A percentile compares a stretch with the other conserved stretches of the same genome.
Evolutionary conservation across 53 echinoderm and acorn worm species (phyloP).

Genomic region (Arbacia lixula): DNA sequence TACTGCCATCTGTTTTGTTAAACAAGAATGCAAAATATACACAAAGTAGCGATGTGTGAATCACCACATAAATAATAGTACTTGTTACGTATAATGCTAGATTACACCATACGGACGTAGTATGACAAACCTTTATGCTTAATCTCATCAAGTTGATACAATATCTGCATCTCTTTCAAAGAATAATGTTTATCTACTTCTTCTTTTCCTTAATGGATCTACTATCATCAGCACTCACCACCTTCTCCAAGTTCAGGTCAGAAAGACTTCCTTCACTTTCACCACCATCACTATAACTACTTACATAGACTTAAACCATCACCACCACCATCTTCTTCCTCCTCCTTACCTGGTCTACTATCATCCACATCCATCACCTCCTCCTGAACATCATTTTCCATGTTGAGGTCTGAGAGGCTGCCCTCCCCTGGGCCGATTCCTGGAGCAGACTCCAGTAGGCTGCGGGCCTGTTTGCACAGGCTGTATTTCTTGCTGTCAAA

Average conservation of each 20-base stretch:
- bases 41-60: too few species aligned
- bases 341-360: slow-evolving; percentile 50
- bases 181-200: too few species aligned
- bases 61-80: slow-evolving; percentile 15
- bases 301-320: neutral
- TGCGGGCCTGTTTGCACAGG: slow-evolving; percentile 68
- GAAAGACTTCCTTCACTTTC: too few species aligned
- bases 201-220: too few species aligned
- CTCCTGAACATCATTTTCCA: slow-evolving; percentile 74
- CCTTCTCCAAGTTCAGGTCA: too few species aligned
- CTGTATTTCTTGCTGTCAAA: slow-evolving; percentile 90
- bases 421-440: slow-evolving; percentile 55
- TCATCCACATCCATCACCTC: slow-evolving; percentile 73
- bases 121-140: too few species aligned
- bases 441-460: slow-evolving; percentile 63
- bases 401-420: slow-evolving; percentile 69
- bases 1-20: too few species aligned
- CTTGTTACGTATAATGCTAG: neutral
- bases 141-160: too few species aligned
- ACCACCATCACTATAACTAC: neutral
- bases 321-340: neutral
- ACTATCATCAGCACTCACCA: too few species aligned
- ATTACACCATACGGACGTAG: neutral
- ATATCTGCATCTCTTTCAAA: too few species aligned
- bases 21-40: too few species aligned